Evolutionary conservation across 2,888 invertebrate species (phyloP).

Genomic region (Rhabditophanes sp.): DNA sequence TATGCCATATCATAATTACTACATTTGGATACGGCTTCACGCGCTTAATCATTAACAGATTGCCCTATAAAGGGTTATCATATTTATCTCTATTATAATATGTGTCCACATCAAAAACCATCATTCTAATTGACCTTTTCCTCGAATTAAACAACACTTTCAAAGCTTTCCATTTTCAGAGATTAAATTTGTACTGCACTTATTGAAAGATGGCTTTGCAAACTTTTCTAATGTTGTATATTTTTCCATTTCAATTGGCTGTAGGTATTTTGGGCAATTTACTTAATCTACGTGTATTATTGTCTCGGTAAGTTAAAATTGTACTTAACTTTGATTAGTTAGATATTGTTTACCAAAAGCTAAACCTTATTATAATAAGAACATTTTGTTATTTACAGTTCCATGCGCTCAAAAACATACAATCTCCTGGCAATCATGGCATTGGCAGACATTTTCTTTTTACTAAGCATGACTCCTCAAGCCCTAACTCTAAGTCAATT

Average conservation of each 20-base stretch:
- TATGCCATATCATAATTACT: too few species aligned
- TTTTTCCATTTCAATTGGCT: slow-evolving; percentile 14
- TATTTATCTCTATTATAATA: too few species aligned
- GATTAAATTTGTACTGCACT: too few species aligned
- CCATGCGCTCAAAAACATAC: slow-evolving; percentile 20
- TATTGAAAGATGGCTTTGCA: slow-evolving; percentile 11
- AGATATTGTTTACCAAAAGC: slow-evolving; percentile 1
- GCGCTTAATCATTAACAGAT: too few species aligned
- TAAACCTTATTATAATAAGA: neutral
- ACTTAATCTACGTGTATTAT: slow-evolving; percentile 13
- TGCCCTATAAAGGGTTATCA: too few species aligned
- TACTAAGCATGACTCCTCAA: slow-evolving; percentile 19
- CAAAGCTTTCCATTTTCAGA: too few species aligned
- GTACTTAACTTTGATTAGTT: slow-evolving; percentile 4
- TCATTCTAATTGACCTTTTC: too few species aligned
- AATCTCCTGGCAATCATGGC: slow-evolving; percentile 15
- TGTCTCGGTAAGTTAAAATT: slow-evolving; percentile 14
- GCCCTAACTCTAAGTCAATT: slow-evolving; percentile 10
- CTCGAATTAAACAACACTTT: too few species aligned
- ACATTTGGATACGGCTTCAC: too few species aligned
- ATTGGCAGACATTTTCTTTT: slow-evolving; percentile 16
- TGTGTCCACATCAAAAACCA: too few species aligned
- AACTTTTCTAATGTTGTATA: slow-evolving; percentile 14
- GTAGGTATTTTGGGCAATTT: slow-evolving; percentile 14
- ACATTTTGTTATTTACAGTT: slow-evolving; percentile 8